phyloP scores from a whole-genome alignment of 2,888 invertebrate species.

The Leucophenga maculata region DNA sequence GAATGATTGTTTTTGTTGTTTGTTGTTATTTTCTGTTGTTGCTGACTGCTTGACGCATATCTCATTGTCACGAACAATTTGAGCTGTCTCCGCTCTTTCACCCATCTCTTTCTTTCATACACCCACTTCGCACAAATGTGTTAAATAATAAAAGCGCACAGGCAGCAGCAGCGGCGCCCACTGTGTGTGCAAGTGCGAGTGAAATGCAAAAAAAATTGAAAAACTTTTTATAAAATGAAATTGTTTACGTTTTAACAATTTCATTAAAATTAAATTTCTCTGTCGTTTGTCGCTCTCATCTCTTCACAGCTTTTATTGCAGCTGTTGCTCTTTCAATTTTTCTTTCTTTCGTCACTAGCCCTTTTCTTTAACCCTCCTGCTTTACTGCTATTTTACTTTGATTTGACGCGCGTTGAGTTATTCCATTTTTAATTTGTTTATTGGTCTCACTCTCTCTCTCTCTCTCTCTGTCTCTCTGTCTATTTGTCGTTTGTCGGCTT shows the following conservation, averaged over 20 bases:
- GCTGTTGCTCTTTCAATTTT: slow-evolving; percentile 6
- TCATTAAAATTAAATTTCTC: slow-evolving; percentile 65
- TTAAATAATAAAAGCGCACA: background rate
- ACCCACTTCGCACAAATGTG: background rate
- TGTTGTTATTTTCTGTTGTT: slow-evolving; percentile 12
- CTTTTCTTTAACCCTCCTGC: background rate
- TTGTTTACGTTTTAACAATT: slow-evolving; percentile 68
- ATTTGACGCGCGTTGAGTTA: slow-evolving; percentile 41
- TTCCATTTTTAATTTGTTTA: slow-evolving; percentile 34
- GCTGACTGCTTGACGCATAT: slow-evolving; percentile 37
- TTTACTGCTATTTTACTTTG: slow-evolving; percentile 20
- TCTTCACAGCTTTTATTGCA: slow-evolving; percentile 18
- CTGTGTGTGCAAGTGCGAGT: too few species aligned
- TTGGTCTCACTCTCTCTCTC: slow-evolving; percentile 14
- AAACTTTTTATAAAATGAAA: slow-evolving; percentile 66
- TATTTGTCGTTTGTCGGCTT: slow-evolving; percentile 47
- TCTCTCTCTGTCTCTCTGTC: slow-evolving; percentile 37
- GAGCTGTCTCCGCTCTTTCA: slow-evolving; percentile 37
- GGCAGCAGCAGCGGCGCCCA: too few species aligned
- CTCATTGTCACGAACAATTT: slow-evolving; percentile 69
- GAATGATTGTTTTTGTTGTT: slow-evolving; percentile 2
- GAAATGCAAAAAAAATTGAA: slow-evolving; percentile 40
- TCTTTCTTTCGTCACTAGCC: background rate
- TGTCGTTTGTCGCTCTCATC: slow-evolving; percentile 25
- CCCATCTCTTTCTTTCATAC: slow-evolving; percentile 32